Conservation (phyloP, 2,888 invertebrate species). For the Mantis religiosa region DNA sequence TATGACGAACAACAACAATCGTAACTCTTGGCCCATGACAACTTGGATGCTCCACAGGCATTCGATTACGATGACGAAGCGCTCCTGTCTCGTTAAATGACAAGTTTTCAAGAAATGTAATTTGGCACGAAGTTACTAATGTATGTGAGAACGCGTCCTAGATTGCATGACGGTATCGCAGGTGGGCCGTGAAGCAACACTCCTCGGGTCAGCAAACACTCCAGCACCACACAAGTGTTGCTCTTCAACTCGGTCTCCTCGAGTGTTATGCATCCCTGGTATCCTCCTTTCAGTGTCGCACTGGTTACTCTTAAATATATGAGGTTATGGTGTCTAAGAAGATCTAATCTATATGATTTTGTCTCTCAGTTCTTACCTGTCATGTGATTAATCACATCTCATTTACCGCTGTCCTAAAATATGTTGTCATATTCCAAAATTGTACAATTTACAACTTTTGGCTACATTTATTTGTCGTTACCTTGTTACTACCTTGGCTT, state of each 20-base stretch:
- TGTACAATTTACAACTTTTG: too few relatives aligned
- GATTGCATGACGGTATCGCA: neutral
- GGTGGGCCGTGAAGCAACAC: constrained; percentile 9
- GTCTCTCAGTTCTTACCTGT: too few relatives aligned
- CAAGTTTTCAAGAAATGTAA: neutral
- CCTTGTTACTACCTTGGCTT: too few relatives aligned
- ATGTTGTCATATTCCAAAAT: too few relatives aligned
- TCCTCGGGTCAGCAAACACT: constrained; percentile 1
- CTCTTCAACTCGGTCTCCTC: neutral
- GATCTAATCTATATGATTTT: too few relatives aligned
- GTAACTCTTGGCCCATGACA: neutral
- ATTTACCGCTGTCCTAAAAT: too few relatives aligned
- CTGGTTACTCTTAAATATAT: neutral
- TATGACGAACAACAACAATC: neutral
- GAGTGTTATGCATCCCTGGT: neutral
- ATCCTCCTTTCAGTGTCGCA: neutral
- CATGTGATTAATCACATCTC: too few relatives aligned
- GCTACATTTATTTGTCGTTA: too few relatives aligned
- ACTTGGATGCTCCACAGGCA: neutral
- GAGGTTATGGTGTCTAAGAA: too few relatives aligned
- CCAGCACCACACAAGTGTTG: neutral
- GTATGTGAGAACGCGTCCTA: constrained; percentile 3
- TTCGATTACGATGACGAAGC: neutral
- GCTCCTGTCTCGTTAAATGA: neutral
- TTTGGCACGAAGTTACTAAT: neutral